Conservation (phyloP, 2,113 vertebrate species). For the Formicarius rufipectus region DNA sequence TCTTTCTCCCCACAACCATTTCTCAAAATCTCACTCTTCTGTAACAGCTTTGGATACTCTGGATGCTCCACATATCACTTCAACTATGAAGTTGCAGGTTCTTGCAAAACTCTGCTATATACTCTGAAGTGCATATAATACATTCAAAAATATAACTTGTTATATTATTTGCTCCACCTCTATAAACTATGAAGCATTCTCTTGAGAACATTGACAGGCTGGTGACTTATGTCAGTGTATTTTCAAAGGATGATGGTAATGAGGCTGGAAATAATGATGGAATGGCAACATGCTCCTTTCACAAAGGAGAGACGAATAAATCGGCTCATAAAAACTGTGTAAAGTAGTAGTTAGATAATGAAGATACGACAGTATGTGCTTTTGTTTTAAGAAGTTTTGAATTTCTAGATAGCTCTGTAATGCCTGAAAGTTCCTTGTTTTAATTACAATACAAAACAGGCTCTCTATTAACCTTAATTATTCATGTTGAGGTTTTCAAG, state of each 20-base stretch:
- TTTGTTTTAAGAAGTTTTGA: constrained; percentile 46
- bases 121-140: background rate
- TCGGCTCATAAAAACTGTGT: background rate
- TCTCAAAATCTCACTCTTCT: background rate
- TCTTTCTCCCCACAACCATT: background rate
- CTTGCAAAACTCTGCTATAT: background rate
- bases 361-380: background rate
- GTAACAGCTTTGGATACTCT: background rate
- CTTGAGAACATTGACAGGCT: background rate
- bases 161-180: background rate
- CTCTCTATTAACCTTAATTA: constrained; percentile 20
- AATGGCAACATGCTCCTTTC: background rate
- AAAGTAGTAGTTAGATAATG: background rate
- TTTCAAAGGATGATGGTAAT: background rate
- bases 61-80: background rate
- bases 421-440: background rate
- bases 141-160: background rate
- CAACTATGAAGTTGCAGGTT: background rate
- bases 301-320: background rate
- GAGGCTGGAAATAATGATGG: background rate
- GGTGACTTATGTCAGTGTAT: background rate
- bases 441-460: constrained; percentile 23
- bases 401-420: constrained; percentile 35
- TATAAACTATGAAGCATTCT: background rate
- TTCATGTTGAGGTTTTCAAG: constrained; percentile 34